Evolutionary conservation across 1,140 invertebrate genomes (phyloP).

Genomic region (Stegodyphus mimosarum): DNA sequence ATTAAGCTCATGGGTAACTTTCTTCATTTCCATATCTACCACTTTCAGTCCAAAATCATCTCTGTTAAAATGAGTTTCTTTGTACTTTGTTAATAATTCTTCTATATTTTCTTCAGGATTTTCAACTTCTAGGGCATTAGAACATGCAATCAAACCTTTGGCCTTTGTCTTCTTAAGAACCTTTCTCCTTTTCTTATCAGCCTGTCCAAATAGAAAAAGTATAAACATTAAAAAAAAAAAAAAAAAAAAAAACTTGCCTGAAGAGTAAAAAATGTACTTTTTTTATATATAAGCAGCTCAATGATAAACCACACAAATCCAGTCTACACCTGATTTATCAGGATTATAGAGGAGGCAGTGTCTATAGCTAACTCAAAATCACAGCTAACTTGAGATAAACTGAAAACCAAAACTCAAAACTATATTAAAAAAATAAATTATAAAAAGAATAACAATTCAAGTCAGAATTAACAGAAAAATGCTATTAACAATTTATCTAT

Average conservation of each 20-base stretch:
- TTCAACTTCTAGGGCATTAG: conserved; percentile 77
- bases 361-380: no score
- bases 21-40: conserved; percentile 90
- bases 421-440: no score
- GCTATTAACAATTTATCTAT: no score
- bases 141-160: conserved; percentile 76
- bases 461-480: no score
- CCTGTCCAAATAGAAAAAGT: conserved; percentile 66
- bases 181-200: conserved; percentile 78
- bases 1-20: conserved; percentile 81
- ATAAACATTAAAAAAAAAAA: not conserved
- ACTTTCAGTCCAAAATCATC: conserved; percentile 82
- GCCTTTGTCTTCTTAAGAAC: conserved; percentile 77
- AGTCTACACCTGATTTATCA: no score
- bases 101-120: conserved; percentile 70
- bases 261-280: conserved; percentile 88
- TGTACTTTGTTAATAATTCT: conserved; percentile 76
- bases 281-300: conserved; percentile 61
- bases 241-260: conserved; percentile 66
- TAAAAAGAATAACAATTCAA: no score
- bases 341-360: no score
- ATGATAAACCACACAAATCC: no score
- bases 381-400: no score
- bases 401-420: no score
- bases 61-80: conserved; percentile 75